A percentile compares a stretch with the other conserved stretches of the same genome.
phyloP scores from a whole-genome alignment of 2,888 invertebrate species.

The Abrostola triplasia region DNA sequence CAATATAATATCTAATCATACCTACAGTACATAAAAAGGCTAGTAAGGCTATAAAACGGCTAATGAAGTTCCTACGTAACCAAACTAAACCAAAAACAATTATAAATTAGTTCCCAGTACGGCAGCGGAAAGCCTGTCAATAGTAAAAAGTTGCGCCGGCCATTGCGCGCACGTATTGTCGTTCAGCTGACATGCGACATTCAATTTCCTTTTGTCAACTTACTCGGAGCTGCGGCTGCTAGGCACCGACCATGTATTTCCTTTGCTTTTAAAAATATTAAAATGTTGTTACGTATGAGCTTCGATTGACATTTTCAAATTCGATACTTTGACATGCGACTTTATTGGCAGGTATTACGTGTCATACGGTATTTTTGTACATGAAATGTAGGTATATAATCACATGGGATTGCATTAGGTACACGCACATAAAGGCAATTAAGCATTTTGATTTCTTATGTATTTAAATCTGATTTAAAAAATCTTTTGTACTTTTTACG shows the following conservation, averaged over 20 bases:
- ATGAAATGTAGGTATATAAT: too few relatives aligned
- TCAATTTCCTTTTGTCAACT: slow-evolving; percentile 69
- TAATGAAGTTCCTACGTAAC: not conserved
- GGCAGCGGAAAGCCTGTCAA: slow-evolving; percentile 25
- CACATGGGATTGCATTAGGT: too few relatives aligned
- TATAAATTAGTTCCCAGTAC: slow-evolving; percentile 13
- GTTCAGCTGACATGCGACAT: slow-evolving; percentile 54
- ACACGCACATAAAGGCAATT: too few relatives aligned
- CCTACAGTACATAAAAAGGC: too few relatives aligned
- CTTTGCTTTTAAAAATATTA: slow-evolving; percentile 41
- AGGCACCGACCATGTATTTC: slow-evolving; percentile 32
- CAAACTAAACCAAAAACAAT: slow-evolving; percentile 14
- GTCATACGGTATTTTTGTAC: too few relatives aligned
- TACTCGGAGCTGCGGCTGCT: slow-evolving; percentile 43
- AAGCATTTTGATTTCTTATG: too few relatives aligned
- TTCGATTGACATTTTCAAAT: slow-evolving; percentile 3
- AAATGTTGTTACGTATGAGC: slow-evolving; percentile 31
- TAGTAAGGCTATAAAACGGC: too few relatives aligned
- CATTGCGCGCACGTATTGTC: slow-evolving; percentile 35
- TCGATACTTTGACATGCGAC: not conserved
- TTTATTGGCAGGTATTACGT: too few relatives aligned
- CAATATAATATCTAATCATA: too few relatives aligned
- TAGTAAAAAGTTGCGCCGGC: slow-evolving; percentile 31
- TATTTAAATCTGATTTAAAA: too few relatives aligned
- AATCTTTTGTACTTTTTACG: too few relatives aligned